Evolutionary conservation across 2,113 vertebrate genomes (phyloP).

Genomic region (Cacatua alba): DNA sequence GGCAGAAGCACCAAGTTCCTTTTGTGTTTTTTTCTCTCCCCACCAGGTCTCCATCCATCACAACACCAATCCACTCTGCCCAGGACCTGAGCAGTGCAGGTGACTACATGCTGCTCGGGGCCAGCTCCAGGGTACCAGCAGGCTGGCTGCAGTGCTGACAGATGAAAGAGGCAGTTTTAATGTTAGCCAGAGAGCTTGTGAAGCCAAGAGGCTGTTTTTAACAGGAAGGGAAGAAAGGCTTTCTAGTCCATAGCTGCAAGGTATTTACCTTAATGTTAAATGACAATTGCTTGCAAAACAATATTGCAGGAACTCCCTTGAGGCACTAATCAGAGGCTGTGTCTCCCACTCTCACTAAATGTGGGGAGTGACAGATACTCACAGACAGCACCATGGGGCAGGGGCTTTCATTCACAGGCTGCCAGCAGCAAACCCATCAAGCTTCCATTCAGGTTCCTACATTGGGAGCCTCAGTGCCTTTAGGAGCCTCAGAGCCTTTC

Average conservation of each 20-base stretch:
- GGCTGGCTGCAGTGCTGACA: neutral
- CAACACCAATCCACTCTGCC: neutral
- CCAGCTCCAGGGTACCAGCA: neutral
- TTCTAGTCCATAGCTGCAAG: neutral
- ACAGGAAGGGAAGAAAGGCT: neutral
- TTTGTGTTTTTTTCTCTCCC: neutral
- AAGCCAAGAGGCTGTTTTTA: neutral
- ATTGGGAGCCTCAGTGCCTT: neutral
- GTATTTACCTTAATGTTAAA: constrained; percentile 34
- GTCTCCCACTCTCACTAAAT: neutral
- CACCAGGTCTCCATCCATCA: too few relatives aligned
- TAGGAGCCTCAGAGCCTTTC: neutral
- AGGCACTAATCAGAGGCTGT: neutral
- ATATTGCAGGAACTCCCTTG: neutral
- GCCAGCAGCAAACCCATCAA: neutral
- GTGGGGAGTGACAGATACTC: neutral
- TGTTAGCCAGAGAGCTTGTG: neutral
- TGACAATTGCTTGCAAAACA: constrained; percentile 28
- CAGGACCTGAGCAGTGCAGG: accelerated
- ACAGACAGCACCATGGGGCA: neutral
- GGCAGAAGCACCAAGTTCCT: neutral
- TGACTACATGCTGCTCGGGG: accelerated
- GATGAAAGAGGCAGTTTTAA: neutral
- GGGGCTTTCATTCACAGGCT: neutral
- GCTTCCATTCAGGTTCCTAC: neutral